Conservation (phyloP, 1,140 invertebrate species). For the Diuraphis noxia region DNA sequence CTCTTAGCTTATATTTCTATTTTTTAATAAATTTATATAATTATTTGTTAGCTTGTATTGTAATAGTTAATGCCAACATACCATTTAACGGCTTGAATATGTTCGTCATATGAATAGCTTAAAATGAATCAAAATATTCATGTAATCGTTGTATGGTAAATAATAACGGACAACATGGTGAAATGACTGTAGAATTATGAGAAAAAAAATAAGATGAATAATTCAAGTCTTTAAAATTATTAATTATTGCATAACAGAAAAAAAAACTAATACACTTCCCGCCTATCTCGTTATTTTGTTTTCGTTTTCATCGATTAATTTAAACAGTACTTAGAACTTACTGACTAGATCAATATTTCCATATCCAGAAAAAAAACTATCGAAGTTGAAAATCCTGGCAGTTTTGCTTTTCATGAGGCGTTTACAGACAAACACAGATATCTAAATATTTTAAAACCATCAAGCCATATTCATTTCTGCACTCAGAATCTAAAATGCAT, state of each 20-base stretch:
- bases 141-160: neutral
- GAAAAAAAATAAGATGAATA: neutral
- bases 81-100: neutral
- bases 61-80: neutral
- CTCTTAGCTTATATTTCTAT: neutral
- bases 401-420: neutral
- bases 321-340: too few species aligned
- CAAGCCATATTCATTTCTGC: neutral
- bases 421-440: neutral
- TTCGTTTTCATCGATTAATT: too few species aligned
- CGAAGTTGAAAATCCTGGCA: neutral
- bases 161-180: neutral
- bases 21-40: neutral
- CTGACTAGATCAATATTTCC: too few species aligned
- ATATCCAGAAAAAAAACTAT: neutral
- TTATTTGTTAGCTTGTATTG: neutral
- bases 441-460: neutral
- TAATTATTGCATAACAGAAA: too few species aligned
- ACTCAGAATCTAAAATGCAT: neutral
- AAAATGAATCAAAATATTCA: neutral
- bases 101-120: neutral
- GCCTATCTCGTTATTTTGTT: too few species aligned
- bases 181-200: neutral
- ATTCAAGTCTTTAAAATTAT: neutral
- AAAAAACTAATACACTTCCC: too few species aligned